Evolutionary conservation across 1,140 invertebrate genomes (phyloP).

Genomic region (Stenopsyche tienmushanensis): DNA sequence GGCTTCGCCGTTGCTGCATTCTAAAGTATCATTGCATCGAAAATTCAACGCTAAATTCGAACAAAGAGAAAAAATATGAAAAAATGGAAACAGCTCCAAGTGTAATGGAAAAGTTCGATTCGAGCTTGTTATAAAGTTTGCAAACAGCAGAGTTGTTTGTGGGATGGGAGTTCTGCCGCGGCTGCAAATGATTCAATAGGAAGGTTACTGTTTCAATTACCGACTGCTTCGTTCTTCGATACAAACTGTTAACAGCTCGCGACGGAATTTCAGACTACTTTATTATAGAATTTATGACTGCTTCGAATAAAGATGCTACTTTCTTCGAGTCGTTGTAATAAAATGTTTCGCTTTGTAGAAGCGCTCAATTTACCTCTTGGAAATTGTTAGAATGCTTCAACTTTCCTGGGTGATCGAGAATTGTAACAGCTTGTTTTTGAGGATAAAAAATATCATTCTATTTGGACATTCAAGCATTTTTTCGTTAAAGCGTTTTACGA

Average conservation of each 20-base stretch:
- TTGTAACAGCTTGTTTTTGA: too few relatives aligned
- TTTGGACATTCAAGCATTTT: too few relatives aligned
- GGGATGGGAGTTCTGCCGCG: background rate
- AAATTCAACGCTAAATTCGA: slow-evolving; percentile 1
- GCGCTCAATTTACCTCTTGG: too few relatives aligned
- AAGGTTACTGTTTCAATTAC: slow-evolving; percentile 7
- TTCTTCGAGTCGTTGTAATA: too few relatives aligned
- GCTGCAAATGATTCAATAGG: slow-evolving; percentile 16
- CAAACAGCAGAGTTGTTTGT: slow-evolving; percentile 9
- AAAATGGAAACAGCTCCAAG: slow-evolving; percentile 11
- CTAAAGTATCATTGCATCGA: background rate
- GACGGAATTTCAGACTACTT: background rate
- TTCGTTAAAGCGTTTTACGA: too few relatives aligned
- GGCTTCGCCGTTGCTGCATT: background rate
- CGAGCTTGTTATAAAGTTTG: slow-evolving; percentile 29
- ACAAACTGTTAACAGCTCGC: background rate
- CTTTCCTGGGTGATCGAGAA: too few relatives aligned
- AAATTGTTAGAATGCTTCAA: too few relatives aligned
- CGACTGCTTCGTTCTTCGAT: background rate
- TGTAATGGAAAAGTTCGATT: slow-evolving; percentile 28
- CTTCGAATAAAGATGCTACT: too few relatives aligned
- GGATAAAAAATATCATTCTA: too few relatives aligned
- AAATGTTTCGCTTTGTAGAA: too few relatives aligned
- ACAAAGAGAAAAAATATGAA: slow-evolving; percentile 1
- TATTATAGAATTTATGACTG: too few relatives aligned